Conservation (phyloP, 2,797 vertebrate genomes). For the Ispidina picta region DNA sequence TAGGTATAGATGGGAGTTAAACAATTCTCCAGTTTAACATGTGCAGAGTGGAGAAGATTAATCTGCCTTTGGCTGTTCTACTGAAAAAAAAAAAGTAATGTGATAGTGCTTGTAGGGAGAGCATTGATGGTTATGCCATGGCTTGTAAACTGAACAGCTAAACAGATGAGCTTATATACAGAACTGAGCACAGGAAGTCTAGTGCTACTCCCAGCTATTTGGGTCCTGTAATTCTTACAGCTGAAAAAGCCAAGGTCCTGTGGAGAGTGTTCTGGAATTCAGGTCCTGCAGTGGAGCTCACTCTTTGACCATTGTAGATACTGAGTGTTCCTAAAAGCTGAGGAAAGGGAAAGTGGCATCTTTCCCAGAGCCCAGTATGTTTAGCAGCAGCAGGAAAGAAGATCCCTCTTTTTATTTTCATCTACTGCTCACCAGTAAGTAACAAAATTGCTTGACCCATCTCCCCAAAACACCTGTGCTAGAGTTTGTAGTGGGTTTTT, state of each 20-base stretch:
- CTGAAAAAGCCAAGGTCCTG: neutral
- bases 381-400: neutral
- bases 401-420: neutral
- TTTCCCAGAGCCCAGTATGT: neutral
- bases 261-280: neutral
- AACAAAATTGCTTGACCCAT: neutral
- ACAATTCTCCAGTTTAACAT: neutral
- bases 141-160: neutral
- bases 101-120: neutral
- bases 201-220: fast-evolving
- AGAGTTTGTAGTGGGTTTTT: fast-evolving
- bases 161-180: neutral
- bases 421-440: neutral
- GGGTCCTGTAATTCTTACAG: neutral
- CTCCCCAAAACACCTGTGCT: neutral
- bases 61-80: neutral
- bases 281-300: neutral
- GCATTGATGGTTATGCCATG: neutral
- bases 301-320: neutral
- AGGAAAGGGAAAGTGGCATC: neutral
- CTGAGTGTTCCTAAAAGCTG: neutral
- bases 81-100: neutral
- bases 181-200: neutral
- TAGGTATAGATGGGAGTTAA: neutral
- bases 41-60: neutral